Conservation (phyloP, 2,797 vertebrate species). For the Sylvilagus floridanus region DNA sequence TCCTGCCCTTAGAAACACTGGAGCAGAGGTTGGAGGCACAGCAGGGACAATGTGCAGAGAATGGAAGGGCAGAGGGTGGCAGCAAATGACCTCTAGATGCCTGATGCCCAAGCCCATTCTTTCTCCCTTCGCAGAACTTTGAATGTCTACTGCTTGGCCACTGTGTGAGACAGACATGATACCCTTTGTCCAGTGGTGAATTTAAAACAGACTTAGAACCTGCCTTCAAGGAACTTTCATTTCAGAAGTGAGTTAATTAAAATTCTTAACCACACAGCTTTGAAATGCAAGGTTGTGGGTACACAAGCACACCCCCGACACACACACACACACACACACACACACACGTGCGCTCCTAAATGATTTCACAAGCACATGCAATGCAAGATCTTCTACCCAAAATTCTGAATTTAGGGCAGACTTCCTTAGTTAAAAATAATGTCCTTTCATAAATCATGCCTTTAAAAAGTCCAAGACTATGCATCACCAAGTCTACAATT, state of each 20-base stretch:
- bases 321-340: background rate
- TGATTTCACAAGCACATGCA: background rate
- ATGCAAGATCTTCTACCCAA: background rate
- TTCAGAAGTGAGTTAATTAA: background rate
- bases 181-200: background rate
- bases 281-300: background rate
- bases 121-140: background rate
- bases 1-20: background rate
- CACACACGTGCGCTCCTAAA: background rate
- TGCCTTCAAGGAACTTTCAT: background rate
- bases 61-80: background rate
- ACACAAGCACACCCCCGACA: no score
- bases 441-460: background rate
- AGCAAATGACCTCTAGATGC: background rate
- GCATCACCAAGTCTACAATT: background rate
- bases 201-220: background rate
- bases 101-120: background rate
- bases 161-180: background rate
- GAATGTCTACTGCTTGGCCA: background rate
- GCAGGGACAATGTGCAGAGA: background rate
- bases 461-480: background rate
- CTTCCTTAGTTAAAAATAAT: background rate
- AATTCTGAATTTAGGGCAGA: slow-evolving; percentile 15
- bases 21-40: background rate
- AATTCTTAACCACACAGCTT: background rate